A percentile compares a stretch with the other conserved stretches of the same genome.
phyloP scores from a whole-genome alignment of 2,888 invertebrate genomes.

The Nomada ruficornis region DNA sequence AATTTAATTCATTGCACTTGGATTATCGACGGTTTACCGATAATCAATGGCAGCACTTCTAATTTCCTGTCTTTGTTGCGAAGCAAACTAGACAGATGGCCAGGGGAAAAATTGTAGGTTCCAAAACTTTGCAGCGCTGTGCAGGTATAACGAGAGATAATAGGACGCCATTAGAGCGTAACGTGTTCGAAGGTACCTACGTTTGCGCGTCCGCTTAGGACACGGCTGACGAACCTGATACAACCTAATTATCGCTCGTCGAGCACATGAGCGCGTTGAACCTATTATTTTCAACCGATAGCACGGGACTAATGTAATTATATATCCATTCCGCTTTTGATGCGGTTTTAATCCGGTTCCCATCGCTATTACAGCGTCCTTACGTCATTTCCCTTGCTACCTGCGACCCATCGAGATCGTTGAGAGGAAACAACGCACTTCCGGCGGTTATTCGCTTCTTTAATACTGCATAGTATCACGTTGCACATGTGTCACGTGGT shows the following conservation, averaged over 20 bases:
- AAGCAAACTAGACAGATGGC: not conserved
- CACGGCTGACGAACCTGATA: conserved; percentile 78
- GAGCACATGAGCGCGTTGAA: conserved; percentile 71
- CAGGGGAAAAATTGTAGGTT: too few relatives aligned
- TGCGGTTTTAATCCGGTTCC: conserved; percentile 78
- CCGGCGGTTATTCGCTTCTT: conserved; percentile 35
- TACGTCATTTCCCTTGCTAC: conserved; percentile 24
- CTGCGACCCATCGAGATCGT: conserved; percentile 12
- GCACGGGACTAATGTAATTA: conserved; percentile 78
- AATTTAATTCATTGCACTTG: not conserved
- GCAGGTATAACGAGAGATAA: conserved; percentile 72
- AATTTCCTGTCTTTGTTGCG: not conserved
- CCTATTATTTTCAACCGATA: conserved; percentile 82
- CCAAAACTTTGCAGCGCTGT: conserved; percentile 28
- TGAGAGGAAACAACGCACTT: conserved; percentile 52
- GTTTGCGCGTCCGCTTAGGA: conserved; percentile 61
- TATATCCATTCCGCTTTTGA: conserved; percentile 81
- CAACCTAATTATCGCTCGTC: conserved; percentile 81
- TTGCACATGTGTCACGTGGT: conserved; percentile 41
- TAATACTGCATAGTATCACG: conserved; percentile 28
- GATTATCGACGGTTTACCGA: not conserved
- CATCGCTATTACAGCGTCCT: conserved; percentile 39
- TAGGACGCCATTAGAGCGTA: conserved; percentile 49
- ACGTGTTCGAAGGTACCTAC: conserved; percentile 1
- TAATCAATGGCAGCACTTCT: not conserved